These are phyloP conservation scores for Orgyia antiqua DNA, from an alignment of 2,888 invertebrate species.

Conservation along the genomic window DNA sequence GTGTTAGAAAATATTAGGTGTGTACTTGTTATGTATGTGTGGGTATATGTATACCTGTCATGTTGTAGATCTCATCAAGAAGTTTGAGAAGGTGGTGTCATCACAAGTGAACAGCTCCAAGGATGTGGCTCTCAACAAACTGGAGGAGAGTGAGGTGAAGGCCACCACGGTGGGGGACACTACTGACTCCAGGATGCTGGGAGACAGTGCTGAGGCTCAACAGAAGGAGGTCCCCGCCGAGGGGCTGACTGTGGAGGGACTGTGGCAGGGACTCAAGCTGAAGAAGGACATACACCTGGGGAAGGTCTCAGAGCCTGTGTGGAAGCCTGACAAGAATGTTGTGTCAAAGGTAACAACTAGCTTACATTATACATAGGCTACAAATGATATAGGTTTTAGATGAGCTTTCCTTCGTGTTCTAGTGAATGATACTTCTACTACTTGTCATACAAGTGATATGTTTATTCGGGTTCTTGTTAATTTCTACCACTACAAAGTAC, in stretches of 20 bases:
- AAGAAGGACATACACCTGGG: slow-evolving; percentile 63
- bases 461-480: too few relatives aligned
- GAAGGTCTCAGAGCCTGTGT: slow-evolving; percentile 57
- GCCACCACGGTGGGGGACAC: slow-evolving; percentile 34
- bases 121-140: slow-evolving; percentile 15
- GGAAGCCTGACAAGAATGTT: slow-evolving; percentile 57
- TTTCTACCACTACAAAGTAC: too few relatives aligned
- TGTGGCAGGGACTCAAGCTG: slow-evolving; percentile 58
- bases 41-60: too few relatives aligned
- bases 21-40: too few relatives aligned
- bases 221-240: slow-evolving; percentile 19
- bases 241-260: slow-evolving; percentile 54
- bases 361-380: too few relatives aligned
- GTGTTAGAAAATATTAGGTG: too few relatives aligned
- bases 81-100: slow-evolving; percentile 51
- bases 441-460: too few relatives aligned
- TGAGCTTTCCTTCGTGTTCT: too few relatives aligned
- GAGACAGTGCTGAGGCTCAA: neutral
- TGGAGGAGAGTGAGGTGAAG: slow-evolving; percentile 19
- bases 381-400: too few relatives aligned
- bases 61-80: slow-evolving; percentile 47
- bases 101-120: slow-evolving; percentile 31
- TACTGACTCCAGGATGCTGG: slow-evolving; percentile 1
- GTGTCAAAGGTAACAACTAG: slow-evolving; percentile 72
- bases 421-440: too few relatives aligned